A percentile compares a stretch with the other conserved stretches of the same genome.
phyloP scores from a whole-genome alignment of 2,888 invertebrate genomes.

The Mesorhabditis sp. region DNA sequence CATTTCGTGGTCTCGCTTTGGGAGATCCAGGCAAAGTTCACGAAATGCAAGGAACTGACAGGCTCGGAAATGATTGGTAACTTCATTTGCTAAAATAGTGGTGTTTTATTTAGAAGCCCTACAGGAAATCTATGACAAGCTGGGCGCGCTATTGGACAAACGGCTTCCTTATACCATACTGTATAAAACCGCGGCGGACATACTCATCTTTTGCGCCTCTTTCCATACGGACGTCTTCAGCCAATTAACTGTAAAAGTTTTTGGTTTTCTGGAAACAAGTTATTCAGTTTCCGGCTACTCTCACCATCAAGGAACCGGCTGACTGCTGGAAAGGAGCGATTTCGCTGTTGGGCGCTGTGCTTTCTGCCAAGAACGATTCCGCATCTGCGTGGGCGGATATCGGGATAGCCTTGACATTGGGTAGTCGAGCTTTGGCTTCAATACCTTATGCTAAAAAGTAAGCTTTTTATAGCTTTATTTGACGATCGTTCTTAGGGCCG shows the following conservation, averaged over 20 bases:
- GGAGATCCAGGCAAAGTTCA: too few species aligned
- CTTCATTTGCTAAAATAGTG: not conserved
- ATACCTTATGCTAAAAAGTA: not conserved
- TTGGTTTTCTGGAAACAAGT: not conserved
- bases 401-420: not conserved
- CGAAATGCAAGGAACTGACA: too few species aligned
- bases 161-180: not conserved
- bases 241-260: not conserved
- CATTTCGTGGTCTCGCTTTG: too few species aligned
- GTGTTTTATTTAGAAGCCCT: not conserved
- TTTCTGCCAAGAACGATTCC: not conserved
- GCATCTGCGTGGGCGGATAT: not conserved
- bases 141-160: not conserved
- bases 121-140: not conserved
- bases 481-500: not conserved
- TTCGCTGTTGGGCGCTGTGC: not conserved
- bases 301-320: not conserved
- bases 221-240: not conserved
- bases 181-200: not conserved
- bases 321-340: not conserved
- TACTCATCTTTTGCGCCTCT: not conserved
- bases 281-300: not conserved
- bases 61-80: too few species aligned
- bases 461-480: not conserved
- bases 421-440: not conserved